Evolutionary conservation across 2,797 vertebrate species (phyloP).

Genomic region (Nasua narica): DNA sequence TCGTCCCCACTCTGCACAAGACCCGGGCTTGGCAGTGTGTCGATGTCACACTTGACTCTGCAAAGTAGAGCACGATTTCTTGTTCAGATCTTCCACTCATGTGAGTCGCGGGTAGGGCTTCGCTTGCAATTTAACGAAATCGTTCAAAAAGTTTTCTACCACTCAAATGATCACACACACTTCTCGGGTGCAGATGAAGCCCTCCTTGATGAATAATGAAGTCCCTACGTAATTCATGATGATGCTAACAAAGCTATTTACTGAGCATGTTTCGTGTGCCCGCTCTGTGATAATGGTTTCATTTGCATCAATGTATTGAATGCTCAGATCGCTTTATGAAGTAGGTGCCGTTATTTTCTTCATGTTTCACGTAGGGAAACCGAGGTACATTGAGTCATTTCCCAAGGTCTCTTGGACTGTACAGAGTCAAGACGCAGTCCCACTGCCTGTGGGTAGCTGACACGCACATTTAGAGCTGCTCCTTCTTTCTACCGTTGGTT

Average conservation of each 20-base stretch:
- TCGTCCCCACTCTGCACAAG: accelerated
- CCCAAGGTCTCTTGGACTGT: neutral
- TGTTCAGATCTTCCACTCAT: neutral
- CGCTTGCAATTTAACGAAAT: neutral
- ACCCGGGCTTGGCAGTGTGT: accelerated
- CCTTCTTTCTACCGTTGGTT: no score
- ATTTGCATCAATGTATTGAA: neutral
- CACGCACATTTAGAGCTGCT: neutral
- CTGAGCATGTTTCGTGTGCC: accelerated
- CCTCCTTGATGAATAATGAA: neutral
- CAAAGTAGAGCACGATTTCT: neutral
- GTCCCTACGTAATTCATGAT: neutral
- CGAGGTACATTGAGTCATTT: neutral
- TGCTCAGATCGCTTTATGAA: neutral
- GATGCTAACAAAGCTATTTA: neutral
- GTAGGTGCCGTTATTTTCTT: neutral
- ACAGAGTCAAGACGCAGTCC: neutral
- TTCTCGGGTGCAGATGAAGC: neutral
- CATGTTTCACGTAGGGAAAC: neutral
- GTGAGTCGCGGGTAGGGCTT: neutral
- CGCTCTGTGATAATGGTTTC: neutral
- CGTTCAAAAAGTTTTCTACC: neutral
- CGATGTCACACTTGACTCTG: accelerated
- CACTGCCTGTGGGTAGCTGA: neutral
- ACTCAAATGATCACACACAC: no score